These are phyloP conservation scores for Parauchenoglanis punctatus DNA, from an alignment of 2,797 vertebrate species.

Conservation along the genomic window DNA sequence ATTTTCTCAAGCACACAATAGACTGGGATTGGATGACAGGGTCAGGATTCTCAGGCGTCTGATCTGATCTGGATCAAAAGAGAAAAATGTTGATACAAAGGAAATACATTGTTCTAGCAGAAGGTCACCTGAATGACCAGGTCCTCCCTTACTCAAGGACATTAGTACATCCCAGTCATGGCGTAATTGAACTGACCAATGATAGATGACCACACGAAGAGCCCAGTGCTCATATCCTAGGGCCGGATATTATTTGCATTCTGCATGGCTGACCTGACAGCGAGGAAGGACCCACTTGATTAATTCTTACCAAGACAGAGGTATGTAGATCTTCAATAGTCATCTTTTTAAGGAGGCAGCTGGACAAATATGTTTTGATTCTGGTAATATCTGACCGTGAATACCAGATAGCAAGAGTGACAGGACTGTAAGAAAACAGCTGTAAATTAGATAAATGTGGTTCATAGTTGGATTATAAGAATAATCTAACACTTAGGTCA, in stretches of 20 bases:
- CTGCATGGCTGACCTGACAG: conserved; percentile 20
- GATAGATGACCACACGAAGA: background rate
- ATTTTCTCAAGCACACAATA: conserved; percentile 19
- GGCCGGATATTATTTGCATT: conserved; percentile 24
- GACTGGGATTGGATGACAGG: background rate
- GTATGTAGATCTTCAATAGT: conserved; percentile 43
- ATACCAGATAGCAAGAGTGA: background rate
- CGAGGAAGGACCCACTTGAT: conserved; percentile 40
- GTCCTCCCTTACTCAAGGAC: background rate
- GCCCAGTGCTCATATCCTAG: background rate
- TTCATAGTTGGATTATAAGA: background rate
- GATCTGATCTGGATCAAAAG: conserved; percentile 8
- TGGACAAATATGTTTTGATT: conserved; percentile 48
- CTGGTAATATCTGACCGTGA: background rate
- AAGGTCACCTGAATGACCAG: background rate
- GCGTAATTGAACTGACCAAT: background rate
- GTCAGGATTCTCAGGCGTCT: background rate
- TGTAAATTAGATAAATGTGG: background rate
- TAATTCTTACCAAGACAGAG: conserved; percentile 48
- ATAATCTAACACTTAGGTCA: background rate
- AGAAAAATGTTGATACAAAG: background rate
- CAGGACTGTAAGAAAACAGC: conserved; percentile 16
- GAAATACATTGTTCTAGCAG: background rate
- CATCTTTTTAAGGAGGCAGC: conserved; percentile 36
- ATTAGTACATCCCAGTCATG: background rate